Base-by-base conservation (phyloP, 2,888 invertebrate genomes). In the Agrochola lychnidis region DNA sequence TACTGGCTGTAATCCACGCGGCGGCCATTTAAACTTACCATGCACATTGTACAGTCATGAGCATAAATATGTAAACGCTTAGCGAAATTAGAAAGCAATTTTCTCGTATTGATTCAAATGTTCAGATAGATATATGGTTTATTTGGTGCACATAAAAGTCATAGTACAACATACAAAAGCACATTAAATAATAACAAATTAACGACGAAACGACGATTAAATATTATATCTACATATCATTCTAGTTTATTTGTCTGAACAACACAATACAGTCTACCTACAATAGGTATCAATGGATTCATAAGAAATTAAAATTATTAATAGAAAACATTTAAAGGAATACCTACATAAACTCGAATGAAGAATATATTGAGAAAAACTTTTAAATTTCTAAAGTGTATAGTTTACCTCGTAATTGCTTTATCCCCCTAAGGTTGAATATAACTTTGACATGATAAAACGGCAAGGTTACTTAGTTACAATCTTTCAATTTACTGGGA, bases 1-100 rank as follows among this genome's bases (percentile, higher is more conserved):
- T 88, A 76, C 82, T 81, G 81, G 51, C 57, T 72, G 67, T 86
- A 89, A 86, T 85, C 86, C 81, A 80, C 81, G 83, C 78, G 81
- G 81, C 75, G 81, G 82, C 82, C 85, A 85, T 89, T 88, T 87
- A 86, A 90, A 90, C 87, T 90, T 87, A 82, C 81, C 81, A 83
- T 85, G 80, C n/a, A n/a, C 40, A 22, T 48, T 42, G 73, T 81
- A 74, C 74, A 74, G 10, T 64, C 36, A 25, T 7, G 4, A 25
- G 25, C 81, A 25, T 59, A n/a, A 73, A 64, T 57, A 66, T 10
- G 45, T 36, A 9, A 0, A 12, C 25, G 45, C 9, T 42, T 14
- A 48, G 6, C 19, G 2, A n/a, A 53, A 45, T 4, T 22, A 0
- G 7, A 42, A 75, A 25, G 7, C 16, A 0, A 7, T 61, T 42